Percentiles rank a stretch among this genome's conserved stretches.
Evolutionary conservation across 2,888 invertebrate genomes (phyloP).

Genomic region (Drosophila pseudotalamancana): DNA sequence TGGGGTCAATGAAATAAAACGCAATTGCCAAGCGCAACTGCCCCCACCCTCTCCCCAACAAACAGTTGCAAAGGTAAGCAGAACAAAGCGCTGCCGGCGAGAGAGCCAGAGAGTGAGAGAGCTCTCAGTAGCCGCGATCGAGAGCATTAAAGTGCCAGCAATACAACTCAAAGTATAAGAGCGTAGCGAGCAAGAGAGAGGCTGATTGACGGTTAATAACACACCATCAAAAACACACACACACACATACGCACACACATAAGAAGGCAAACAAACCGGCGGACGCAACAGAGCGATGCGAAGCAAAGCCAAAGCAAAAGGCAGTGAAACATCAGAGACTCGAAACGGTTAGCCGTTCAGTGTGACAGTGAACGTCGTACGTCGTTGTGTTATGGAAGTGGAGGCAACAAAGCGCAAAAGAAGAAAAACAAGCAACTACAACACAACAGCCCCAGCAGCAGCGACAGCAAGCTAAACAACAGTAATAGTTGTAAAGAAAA

Average conservation of each 20-base stretch:
- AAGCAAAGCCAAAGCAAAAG: constrained; percentile 18
- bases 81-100: not conserved
- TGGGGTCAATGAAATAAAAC: constrained; percentile 66
- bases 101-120: constrained; percentile 13
- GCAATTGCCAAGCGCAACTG: constrained; percentile 50
- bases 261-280: constrained; percentile 50
- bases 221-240: constrained; percentile 2
- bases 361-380: constrained; percentile 79
- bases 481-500: constrained; percentile 17
- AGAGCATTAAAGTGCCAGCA: constrained; percentile 1
- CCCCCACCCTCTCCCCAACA: not conserved
- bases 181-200: constrained; percentile 19
- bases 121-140: constrained; percentile 13
- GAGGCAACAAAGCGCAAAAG: too few species aligned
- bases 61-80: constrained; percentile 13
- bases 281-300: constrained; percentile 25
- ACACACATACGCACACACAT: constrained; percentile 18
- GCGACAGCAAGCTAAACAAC: constrained; percentile 2
- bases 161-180: not conserved
- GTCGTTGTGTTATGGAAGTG: constrained; percentile 61
- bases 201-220: constrained; percentile 35
- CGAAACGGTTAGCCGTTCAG: constrained; percentile 52
- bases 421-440: too few species aligned
- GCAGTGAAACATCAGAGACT: constrained; percentile 28
- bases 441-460: constrained; percentile 12